phyloP scores from a whole-genome alignment of 2,797 vertebrate genomes.

The Darevskia mixta region DNA sequence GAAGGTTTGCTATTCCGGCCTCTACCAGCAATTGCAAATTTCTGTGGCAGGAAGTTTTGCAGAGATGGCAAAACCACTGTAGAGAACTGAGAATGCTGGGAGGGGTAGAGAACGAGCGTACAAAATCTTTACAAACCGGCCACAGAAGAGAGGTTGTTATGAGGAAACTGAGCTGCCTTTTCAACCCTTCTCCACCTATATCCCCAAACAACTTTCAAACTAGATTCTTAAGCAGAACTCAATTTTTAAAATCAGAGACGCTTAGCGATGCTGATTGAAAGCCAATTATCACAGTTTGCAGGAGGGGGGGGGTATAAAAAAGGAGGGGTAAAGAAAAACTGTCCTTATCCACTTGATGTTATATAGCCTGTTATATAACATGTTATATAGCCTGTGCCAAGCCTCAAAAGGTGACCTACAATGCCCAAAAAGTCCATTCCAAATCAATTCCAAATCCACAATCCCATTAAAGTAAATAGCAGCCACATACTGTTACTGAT shows the following conservation, averaged over 20 bases:
- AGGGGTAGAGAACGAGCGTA: neutral
- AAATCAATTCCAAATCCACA: neutral
- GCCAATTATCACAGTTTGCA: neutral
- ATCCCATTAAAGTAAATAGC: neutral
- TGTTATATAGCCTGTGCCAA: neutral
- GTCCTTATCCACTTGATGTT: neutral
- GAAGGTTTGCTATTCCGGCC: neutral
- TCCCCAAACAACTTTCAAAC: neutral
- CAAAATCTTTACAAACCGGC: conserved; percentile 14
- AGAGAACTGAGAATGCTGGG: no score
- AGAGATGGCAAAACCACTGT: conserved; percentile 11
- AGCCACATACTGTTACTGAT: neutral
- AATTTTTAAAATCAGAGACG: no score
- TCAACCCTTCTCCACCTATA: neutral
- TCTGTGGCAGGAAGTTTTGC: conserved; percentile 43
- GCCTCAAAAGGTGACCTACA: no score
- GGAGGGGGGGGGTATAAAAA: neutral
- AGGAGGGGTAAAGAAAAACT: neutral
- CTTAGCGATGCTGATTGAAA: neutral
- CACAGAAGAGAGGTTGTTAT: no score
- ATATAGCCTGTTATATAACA: neutral
- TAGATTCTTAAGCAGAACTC: neutral
- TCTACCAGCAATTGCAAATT: conserved; percentile 1
- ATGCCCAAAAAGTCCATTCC: neutral
- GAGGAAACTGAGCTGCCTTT: neutral